These are phyloP conservation scores for Cerastis rubricosa DNA, from an alignment of 2,888 invertebrate genomes.

Conservation along the genomic window DNA sequence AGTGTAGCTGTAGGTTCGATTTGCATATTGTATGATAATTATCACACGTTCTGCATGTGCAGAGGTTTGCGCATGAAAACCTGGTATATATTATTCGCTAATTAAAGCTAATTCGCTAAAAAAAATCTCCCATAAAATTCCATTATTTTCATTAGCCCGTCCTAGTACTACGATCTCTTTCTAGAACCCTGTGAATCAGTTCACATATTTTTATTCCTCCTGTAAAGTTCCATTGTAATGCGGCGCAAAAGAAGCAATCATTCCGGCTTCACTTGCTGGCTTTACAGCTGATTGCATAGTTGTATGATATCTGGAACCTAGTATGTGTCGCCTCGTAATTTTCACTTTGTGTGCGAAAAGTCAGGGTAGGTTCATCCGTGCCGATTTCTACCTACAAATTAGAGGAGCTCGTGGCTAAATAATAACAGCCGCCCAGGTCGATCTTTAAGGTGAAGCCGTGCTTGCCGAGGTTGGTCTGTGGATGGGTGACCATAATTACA, in stretches of 20 bases:
- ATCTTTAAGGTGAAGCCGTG: too few relatives aligned
- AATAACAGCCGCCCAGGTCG: too few relatives aligned
- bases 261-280: slow-evolving; percentile 6
- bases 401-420: too few relatives aligned
- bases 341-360: slow-evolving; percentile 18
- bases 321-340: slow-evolving; percentile 1
- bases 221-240: slow-evolving; percentile 23
- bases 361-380: too few relatives aligned
- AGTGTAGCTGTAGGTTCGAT: not conserved
- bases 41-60: not conserved
- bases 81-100: not conserved
- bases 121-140: not conserved
- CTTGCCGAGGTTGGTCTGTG: too few relatives aligned
- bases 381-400: not conserved
- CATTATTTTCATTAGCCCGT: not conserved
- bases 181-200: slow-evolving; percentile 6
- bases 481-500: too few relatives aligned
- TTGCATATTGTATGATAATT: not conserved
- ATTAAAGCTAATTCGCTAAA: not conserved
- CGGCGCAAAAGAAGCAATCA: slow-evolving; percentile 25
- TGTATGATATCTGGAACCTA: slow-evolving; percentile 7
- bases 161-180: not conserved
- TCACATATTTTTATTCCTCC: slow-evolving; percentile 13
- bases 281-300: slow-evolving; percentile 26
- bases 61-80: not conserved